A percentile compares a stretch with the other conserved stretches of the same genome.
Conservation (phyloP, 2,797 vertebrate genomes). For the Dromococcyx pavoninus region DNA sequence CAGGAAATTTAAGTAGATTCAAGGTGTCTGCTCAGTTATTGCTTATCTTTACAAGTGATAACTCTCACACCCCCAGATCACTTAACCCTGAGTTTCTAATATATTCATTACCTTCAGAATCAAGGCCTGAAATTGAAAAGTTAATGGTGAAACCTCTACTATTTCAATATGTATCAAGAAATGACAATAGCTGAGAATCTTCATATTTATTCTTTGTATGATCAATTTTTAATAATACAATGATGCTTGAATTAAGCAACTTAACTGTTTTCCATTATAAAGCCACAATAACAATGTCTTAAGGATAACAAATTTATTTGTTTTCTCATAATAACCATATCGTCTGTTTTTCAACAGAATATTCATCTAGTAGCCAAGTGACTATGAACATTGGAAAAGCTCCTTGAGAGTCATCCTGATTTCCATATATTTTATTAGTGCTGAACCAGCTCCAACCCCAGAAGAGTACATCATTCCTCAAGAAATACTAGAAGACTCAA, state of each 20-base stretch:
- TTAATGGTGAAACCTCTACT: background rate
- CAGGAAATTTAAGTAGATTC: background rate
- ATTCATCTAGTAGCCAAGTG: slow-evolving; percentile 82
- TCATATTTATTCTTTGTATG: background rate
- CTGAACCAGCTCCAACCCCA: slow-evolving; percentile 73
- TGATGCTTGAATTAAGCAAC: background rate
- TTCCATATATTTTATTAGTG: slow-evolving; percentile 85
- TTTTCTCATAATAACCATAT: background rate
- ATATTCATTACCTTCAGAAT: background rate
- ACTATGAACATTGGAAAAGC: slow-evolving; percentile 80
- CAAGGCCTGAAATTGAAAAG: background rate
- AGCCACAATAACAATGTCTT: background rate
- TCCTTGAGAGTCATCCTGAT: slow-evolving; percentile 80
- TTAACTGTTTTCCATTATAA: background rate
- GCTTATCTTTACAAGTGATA: background rate
- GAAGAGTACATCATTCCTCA: slow-evolving; percentile 83
- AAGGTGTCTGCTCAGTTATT: background rate
- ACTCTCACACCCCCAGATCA: background rate
- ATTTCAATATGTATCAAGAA: background rate
- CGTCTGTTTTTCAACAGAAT: slow-evolving; percentile 71
- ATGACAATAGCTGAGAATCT: background rate
- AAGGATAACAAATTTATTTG: background rate
- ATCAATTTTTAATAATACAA: background rate
- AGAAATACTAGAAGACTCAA: slow-evolving; percentile 82
- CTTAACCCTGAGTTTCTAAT: background rate